These are phyloP conservation scores for Balanococcus diminutus DNA, from an alignment of 2,888 invertebrate genomes.

Conservation along the genomic window DNA sequence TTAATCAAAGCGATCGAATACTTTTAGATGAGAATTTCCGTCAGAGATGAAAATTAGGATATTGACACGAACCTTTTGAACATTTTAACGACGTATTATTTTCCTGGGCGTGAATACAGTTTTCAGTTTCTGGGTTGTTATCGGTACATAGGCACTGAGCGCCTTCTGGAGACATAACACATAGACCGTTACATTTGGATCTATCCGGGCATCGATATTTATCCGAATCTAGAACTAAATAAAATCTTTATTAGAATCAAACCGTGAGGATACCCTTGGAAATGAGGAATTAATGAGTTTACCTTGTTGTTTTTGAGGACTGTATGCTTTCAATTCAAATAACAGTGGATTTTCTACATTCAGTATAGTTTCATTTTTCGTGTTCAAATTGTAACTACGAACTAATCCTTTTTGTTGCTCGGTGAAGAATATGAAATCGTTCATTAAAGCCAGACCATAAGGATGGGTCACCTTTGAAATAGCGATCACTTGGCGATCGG, in stretches of 20 bases:
- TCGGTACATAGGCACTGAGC: slow-evolving; percentile 69
- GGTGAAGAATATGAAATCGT: slow-evolving; percentile 72
- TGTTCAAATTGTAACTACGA: slow-evolving; percentile 64
- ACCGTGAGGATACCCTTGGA: too few relatives aligned
- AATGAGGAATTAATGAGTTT: too few relatives aligned
- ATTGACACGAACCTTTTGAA: not conserved
- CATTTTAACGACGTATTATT: slow-evolving; percentile 8
- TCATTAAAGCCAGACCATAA: slow-evolving; percentile 71
- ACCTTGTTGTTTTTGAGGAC: slow-evolving; percentile 61
- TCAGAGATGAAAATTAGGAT: not conserved
- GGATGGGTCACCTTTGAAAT: slow-evolving; percentile 64
- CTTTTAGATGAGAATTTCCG: not conserved
- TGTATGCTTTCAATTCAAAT: slow-evolving; percentile 72
- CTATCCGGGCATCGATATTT: slow-evolving; percentile 53
- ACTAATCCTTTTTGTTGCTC: slow-evolving; percentile 72
- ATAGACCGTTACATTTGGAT: slow-evolving; percentile 71
- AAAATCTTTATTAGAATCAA: not conserved
- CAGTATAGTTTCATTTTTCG: slow-evolving; percentile 63
- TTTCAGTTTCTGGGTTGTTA: slow-evolving; percentile 61
- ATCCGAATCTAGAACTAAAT: not conserved
- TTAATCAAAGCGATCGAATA: not conserved
- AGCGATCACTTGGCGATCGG: slow-evolving; percentile 61
- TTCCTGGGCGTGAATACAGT: slow-evolving; percentile 16
- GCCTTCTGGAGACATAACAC: slow-evolving; percentile 69
- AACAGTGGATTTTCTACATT: slow-evolving; percentile 70